Percentiles rank a stretch among this genome's conserved stretches.
Evolutionary conservation across 2,797 vertebrate genomes (phyloP).

Genomic region (Sebastes alutus): DNA sequence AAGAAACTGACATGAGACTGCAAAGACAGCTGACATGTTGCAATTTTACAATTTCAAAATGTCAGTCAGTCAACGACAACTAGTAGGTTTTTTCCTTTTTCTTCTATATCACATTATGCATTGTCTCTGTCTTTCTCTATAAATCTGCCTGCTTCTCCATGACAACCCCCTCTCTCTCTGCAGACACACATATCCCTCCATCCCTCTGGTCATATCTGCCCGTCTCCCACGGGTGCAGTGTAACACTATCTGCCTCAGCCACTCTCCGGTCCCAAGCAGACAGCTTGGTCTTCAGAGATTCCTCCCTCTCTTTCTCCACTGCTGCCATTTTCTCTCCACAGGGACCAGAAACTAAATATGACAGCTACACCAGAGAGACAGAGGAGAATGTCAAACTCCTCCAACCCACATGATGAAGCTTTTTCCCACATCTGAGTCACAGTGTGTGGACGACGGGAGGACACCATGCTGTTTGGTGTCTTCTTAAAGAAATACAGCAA

Average conservation of each 20-base stretch:
- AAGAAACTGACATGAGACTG: not conserved
- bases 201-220: slow-evolving; percentile 66
- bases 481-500: not conserved
- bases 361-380: slow-evolving; percentile 69
- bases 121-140: not conserved
- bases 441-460: not conserved
- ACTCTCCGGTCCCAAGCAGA: slow-evolving; percentile 69
- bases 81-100: not conserved
- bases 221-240: slow-evolving; percentile 69
- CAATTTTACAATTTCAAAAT: not conserved
- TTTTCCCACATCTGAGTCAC: slow-evolving; percentile 10
- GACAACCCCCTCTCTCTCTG: slow-evolving; percentile 1
- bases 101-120: not conserved
- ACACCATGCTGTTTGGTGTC: not conserved
- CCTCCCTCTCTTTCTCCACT: slow-evolving; percentile 45
- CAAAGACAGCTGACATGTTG: not conserved
- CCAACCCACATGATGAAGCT: slow-evolving; percentile 45
- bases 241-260: slow-evolving; percentile 73
- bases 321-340: slow-evolving; percentile 58
- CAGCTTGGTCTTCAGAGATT: slow-evolving; percentile 72
- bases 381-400: slow-evolving; percentile 68
- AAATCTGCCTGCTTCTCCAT: slow-evolving; percentile 17
- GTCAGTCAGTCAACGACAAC: not conserved
- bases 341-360: slow-evolving; percentile 77
- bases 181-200: slow-evolving; percentile 8